Conservation (phyloP, 1,140 invertebrate genomes). For the Arion vulgaris region DNA sequence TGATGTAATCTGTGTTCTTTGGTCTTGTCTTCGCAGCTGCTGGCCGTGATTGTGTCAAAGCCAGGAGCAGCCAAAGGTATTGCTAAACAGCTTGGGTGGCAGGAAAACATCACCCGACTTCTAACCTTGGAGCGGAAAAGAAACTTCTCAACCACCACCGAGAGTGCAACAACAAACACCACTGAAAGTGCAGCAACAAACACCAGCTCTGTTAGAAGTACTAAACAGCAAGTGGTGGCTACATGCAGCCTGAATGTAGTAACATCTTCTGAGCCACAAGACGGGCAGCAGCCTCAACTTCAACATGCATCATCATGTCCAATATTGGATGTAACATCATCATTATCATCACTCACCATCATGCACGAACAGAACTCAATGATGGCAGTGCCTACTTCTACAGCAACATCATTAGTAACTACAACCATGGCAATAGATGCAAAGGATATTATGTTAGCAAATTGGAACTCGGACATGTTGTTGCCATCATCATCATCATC, state of each 20-base stretch:
- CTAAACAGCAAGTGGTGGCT: neutral
- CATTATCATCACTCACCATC: neutral
- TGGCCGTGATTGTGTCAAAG: conserved; percentile 61
- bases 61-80: conserved; percentile 61
- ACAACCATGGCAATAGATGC: neutral
- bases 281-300: neutral
- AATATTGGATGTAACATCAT: neutral
- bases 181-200: neutral
- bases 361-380: neutral
- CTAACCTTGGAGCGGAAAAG: conserved; percentile 56
- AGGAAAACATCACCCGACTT: conserved; percentile 77
- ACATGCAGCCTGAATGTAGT: neutral
- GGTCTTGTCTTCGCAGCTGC: conserved; percentile 53
- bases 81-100: conserved; percentile 75
- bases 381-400: neutral
- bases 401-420: neutral
- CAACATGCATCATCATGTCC: neutral
- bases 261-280: neutral
- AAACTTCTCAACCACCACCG: neutral
- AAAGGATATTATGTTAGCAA: neutral
- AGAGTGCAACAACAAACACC: neutral
- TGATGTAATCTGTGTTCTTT: too few relatives aligned
- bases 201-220: too few relatives aligned
- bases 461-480: neutral
- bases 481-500: neutral